Evolutionary conservation across 2,888 invertebrate genomes (phyloP), one percentile per base, ranked within the genome.

Genomic region (Halictus quadricinctus): DNA sequence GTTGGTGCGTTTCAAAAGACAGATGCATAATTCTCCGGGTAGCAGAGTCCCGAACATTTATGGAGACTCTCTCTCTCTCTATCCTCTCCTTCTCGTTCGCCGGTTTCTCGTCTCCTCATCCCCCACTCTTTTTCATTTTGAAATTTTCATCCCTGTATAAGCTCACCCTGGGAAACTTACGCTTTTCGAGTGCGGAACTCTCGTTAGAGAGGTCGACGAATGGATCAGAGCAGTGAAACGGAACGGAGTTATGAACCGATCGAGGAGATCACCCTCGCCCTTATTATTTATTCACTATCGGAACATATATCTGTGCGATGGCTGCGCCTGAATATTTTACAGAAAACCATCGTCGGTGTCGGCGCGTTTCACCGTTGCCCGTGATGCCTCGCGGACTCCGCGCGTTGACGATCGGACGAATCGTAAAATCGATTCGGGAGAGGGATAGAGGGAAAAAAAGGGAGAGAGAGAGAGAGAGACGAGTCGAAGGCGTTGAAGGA

Each of bases 271-370:
- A 74, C 75, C 78, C 84, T 64, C 76, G 41, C 12, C 81, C 81
- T 80, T 83, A 79, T 90, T 88, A 89, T 84, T 90, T 90, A 90
- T 90, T 90, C 90, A 90, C 84, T 80, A 86, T 85, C 70, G 84
- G 83, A 75, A 81, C 86, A 84, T 87, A 86, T 88, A 90, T 87
- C 87, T 80, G 83, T 70, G 83, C 80, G 87, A 78, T 82, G 82
- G 64, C 77, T 79, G 76, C 69, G 80, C 54, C 80, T 90, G 90
- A 90, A 90, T 90, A 90, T 90, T 90, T 89, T 84, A 90, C 87
- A 72, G 74, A 80, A 64, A 84, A 87, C 80, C 85, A 77, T 89
- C 82, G 87, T 41, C 83, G 84, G 79, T 86, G 88, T 88, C 85
- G 85, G 72, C 83, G 79, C 70, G 60, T 69, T 36, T 29, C 79